phyloP scores from a whole-genome alignment of 2,113 vertebrate genomes.

The Colinus virginianus region DNA sequence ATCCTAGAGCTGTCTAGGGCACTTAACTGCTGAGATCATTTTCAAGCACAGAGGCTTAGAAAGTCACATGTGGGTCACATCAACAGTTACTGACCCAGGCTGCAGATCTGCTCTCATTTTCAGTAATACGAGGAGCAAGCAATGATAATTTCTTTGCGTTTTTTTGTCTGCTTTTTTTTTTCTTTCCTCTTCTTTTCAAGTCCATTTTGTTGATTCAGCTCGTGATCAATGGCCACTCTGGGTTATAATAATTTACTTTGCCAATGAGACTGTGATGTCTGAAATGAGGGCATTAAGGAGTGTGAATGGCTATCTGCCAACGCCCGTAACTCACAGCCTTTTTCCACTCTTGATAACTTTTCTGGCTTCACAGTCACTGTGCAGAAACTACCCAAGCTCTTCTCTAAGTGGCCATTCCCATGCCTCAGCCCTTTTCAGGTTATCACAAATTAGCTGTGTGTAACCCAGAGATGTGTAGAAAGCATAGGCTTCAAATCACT shows the following conservation, averaged over 20 bases:
- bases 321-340: background rate
- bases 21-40: background rate
- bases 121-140: background rate
- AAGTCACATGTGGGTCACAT: background rate
- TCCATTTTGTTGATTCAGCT: background rate
- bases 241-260: constrained; percentile 4
- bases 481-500: background rate
- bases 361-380: background rate
- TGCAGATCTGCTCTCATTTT: background rate
- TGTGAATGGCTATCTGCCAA: background rate
- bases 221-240: background rate
- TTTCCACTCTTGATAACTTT: background rate
- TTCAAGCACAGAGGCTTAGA: background rate
- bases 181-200: background rate
- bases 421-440: background rate
- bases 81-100: background rate
- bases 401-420: background rate
- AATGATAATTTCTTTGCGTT: background rate
- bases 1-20: background rate
- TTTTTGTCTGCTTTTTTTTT: background rate
- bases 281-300: background rate
- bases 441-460: background rate
- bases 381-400: background rate
- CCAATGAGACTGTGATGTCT: background rate
- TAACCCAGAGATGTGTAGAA: background rate